Evolutionary conservation across 2,888 invertebrate genomes (phyloP).

Genomic region (Masnerella sp.): DNA sequence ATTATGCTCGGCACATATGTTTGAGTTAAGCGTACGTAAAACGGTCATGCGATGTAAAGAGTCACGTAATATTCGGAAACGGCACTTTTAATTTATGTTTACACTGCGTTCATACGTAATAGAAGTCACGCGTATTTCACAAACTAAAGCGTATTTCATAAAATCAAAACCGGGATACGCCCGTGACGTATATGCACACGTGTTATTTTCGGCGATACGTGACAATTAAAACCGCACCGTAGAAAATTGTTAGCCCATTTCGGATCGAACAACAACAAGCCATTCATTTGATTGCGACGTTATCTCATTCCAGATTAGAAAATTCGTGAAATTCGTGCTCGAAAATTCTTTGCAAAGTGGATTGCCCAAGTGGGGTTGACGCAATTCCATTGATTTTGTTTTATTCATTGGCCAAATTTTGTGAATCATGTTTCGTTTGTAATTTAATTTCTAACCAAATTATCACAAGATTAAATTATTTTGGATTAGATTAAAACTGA

Average conservation of each 20-base stretch:
- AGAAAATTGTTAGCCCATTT: not conserved
- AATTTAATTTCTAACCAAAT: no score
- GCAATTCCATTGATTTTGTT: no score
- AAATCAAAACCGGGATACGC: constrained; percentile 16
- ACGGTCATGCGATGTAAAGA: constrained; percentile 42
- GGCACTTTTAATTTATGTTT: constrained; percentile 51
- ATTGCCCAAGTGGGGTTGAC: no score
- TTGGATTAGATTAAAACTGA: no score
- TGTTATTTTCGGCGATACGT: constrained; percentile 1
- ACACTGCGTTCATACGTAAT: constrained; percentile 29
- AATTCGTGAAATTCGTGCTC: no score
- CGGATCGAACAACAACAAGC: not conserved
- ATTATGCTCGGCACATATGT: constrained; percentile 32
- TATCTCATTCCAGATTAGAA: not conserved
- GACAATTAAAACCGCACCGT: not conserved
- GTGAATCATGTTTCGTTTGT: no score
- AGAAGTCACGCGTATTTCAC: constrained; percentile 30
- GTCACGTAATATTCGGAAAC: constrained; percentile 46
- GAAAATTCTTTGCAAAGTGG: no score
- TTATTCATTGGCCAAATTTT: no score
- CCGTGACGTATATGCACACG: constrained; percentile 8
- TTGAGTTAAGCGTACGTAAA: constrained; percentile 33
- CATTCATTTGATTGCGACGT: not conserved
- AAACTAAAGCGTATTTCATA: constrained; percentile 24
- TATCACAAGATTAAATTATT: no score